Evolutionary conservation across 2,797 vertebrate genomes (phyloP), one percentile per base, ranked within the genome.

Genomic region (Gobio occitaniae): DNA sequence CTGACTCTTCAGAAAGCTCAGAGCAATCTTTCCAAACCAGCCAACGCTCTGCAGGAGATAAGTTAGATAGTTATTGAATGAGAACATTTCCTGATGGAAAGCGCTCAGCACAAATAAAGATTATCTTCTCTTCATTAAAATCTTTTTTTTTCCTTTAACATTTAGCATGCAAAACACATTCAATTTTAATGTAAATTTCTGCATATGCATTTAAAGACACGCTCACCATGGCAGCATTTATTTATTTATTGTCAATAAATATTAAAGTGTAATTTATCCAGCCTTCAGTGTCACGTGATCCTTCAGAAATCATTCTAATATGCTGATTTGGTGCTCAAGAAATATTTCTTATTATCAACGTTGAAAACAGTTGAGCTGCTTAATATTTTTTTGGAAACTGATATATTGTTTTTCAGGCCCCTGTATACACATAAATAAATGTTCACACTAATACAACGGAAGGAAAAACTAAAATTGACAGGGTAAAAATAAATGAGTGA

Each of bases 1-100:
- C 87, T 97, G 93, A 90, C 96, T 96, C 91, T 96, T 96, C 84
- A 95, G 89, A 94, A 96, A 94, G 93, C 97, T 96, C 38, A 93
- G 75, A 50, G 92, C 91, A 78, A 96, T 96, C 91, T 97, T 97
- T 21, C 91, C 91, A 81, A 96, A 90, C 97, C 97, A 98, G 0
- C 92, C 90, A 85, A 95, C 84, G 88, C 94, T 96, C 97, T 98
- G 90, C 80, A 80, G 82, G 85, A 36, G 65, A 86, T 16, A 21
- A 44, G 36, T 50, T 6, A 25, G 54, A 41, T 36, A 47, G 56
- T 61, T 44, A 12, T n/a, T 69, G 6, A 41, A 38, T 32, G 41
- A 44, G 41, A 79, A 63, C 1, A 68, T 56, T 32, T 32, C 29
- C 70, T 66, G 36, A 83, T 44, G 9, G 15, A 25, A 54, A 54